phyloP scores from a whole-genome alignment of 2,797 vertebrate genomes.

The Centroberyx gerrardi region DNA sequence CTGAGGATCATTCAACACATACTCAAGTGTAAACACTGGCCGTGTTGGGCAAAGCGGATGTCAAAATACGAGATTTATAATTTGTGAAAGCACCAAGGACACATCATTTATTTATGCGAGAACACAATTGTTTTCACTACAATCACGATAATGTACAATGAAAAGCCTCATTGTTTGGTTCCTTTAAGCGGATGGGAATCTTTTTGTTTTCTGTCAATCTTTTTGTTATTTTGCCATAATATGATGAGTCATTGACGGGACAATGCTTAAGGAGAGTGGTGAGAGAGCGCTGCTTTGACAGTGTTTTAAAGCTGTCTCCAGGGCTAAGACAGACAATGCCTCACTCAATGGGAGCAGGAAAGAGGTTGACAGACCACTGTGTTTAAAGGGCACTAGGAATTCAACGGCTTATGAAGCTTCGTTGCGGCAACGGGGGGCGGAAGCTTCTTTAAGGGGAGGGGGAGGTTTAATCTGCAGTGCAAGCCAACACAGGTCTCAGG shows the following conservation, averaged over 20 bases:
- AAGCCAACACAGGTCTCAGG: constrained; percentile 82
- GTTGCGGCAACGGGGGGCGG: constrained; percentile 49
- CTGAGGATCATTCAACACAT: constrained; percentile 37
- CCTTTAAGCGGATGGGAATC: constrained; percentile 24
- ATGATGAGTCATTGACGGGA: constrained; percentile 56
- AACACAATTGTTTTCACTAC: constrained; percentile 40
- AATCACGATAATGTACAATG: constrained; percentile 22
- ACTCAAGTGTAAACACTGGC: constrained; percentile 53
- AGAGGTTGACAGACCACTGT: constrained; percentile 77
- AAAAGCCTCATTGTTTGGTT: constrained; percentile 35
- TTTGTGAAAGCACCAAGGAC: constrained; percentile 33
- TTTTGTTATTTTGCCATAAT: constrained; percentile 53
- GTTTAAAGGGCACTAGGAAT: constrained; percentile 78
- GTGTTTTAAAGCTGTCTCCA: constrained; percentile 71
- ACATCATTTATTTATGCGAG: constrained; percentile 38
- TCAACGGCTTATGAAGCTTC: constrained; percentile 72
- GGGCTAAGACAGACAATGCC: constrained; percentile 69
- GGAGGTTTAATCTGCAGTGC: constrained; percentile 75
- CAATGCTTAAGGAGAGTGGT: constrained; percentile 45
- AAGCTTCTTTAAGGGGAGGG: constrained; percentile 39
- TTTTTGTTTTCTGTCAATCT: constrained; percentile 32
- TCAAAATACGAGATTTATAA: constrained; percentile 43
- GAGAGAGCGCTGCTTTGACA: constrained; percentile 70
- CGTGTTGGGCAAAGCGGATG: constrained; percentile 27
- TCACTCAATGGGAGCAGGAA: constrained; percentile 75